Conservation (phyloP, 1,140 invertebrate genomes). For the Reticulitermes speratus region DNA sequence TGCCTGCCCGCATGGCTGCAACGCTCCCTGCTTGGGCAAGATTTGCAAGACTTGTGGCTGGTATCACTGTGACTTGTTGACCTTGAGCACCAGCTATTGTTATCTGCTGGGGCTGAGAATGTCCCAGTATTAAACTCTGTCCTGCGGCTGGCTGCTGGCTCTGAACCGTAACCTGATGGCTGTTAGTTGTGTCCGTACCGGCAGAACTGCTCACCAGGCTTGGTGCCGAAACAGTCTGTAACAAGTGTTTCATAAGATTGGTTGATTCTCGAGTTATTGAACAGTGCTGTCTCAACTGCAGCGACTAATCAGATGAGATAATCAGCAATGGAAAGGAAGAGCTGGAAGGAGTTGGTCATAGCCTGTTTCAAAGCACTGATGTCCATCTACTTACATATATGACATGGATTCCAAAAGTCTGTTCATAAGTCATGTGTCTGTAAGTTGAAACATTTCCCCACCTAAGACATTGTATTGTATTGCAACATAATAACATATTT, state of each 20-base stretch:
- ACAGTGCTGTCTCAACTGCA: neutral
- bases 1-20: conserved; percentile 37
- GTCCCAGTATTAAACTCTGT: conserved; percentile 50
- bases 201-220: conserved; percentile 29
- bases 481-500: too few relatives aligned
- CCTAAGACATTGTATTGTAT: too few relatives aligned
- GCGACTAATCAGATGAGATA: too few relatives aligned
- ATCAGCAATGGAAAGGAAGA: too few relatives aligned
- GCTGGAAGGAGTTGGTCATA: too few relatives aligned
- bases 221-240: conserved; percentile 35
- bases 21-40: conserved; percentile 39
- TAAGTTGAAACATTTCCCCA: too few relatives aligned
- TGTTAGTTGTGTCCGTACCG: conserved; percentile 19
- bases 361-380: too few relatives aligned
- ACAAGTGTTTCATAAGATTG: neutral
- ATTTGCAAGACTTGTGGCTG: conserved; percentile 52
- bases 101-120: conserved; percentile 49
- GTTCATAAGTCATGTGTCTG: too few relatives aligned
- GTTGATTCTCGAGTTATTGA: neutral
- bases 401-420: too few relatives aligned
- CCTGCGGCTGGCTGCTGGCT: conserved; percentile 35
- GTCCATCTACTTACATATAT: too few relatives aligned
- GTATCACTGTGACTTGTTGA: conserved; percentile 71
- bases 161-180: conserved; percentile 19
- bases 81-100: conserved; percentile 65